phyloP scores from a whole-genome alignment of 1,140 invertebrate genomes.

The Argopecten irradians region DNA sequence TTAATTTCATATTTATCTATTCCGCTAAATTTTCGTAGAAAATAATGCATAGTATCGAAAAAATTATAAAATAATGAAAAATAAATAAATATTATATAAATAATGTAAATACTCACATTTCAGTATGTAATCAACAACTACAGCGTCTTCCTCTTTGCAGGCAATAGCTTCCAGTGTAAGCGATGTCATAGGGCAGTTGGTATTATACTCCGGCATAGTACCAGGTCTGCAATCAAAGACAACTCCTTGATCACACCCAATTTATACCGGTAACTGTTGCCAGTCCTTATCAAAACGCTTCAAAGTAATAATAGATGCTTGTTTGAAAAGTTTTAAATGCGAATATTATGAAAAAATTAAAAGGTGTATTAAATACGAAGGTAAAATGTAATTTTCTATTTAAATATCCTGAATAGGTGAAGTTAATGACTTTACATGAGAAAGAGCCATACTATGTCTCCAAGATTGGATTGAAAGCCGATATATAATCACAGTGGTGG shows the following conservation, averaged over 20 bases:
- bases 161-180: conserved; percentile 73
- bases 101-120: conserved; percentile 59
- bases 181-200: conserved; percentile 62
- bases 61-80: neutral
- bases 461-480: neutral
- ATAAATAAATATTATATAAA: neutral
- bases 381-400: conserved; percentile 19
- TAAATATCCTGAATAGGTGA: conserved; percentile 18
- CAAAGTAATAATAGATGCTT: conserved; percentile 11
- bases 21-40: no score
- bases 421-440: conserved; percentile 22
- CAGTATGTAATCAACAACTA: conserved; percentile 73
- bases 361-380: neutral
- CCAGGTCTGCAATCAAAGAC: conserved; percentile 38
- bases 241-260: neutral
- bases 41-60: neutral
- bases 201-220: conserved; percentile 70
- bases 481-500: neutral
- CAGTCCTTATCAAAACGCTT: conserved; percentile 8
- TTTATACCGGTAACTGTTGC: neutral
- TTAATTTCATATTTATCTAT: no score
- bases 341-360: neutral
- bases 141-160: conserved; percentile 73
- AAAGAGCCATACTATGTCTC: neutral
- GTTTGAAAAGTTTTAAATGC: conserved; percentile 18